phyloP scores from a whole-genome alignment of 2,113 vertebrate species.

The Rafetus swinhoei region DNA sequence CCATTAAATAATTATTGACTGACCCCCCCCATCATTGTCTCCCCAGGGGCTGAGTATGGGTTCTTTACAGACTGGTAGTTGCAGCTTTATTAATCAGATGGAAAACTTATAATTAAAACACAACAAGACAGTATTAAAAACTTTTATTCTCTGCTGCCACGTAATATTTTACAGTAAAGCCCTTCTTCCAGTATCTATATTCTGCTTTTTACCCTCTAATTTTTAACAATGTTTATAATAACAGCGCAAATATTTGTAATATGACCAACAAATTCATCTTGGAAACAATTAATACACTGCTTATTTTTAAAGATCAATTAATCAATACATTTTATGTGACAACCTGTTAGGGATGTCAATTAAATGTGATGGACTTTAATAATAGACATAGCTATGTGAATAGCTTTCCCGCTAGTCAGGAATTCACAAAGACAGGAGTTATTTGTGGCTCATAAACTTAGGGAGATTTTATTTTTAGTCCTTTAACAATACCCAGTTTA shows the following conservation, averaged over 20 bases:
- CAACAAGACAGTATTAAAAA: neutral
- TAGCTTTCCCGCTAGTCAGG: conserved; percentile 17
- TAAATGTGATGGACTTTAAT: conserved; percentile 22
- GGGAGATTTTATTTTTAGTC: neutral
- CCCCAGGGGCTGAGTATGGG: neutral
- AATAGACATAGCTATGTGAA: conserved; percentile 21
- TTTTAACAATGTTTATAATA: neutral
- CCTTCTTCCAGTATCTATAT: neutral
- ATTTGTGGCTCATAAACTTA: neutral
- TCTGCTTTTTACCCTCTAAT: neutral
- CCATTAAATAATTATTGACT: neutral
- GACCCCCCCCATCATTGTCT: neutral
- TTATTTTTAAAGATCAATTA: conserved; percentile 47
- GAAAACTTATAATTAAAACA: neutral
- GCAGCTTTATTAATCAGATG: neutral
- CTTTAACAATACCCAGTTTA: neutral
- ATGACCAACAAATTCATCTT: neutral
- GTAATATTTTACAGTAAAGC: neutral
- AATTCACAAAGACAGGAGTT: neutral
- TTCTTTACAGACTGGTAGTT: neutral
- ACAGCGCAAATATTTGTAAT: neutral
- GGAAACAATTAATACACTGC: neutral
- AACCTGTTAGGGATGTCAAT: conserved; percentile 28
- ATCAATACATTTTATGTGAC: conserved; percentile 17
- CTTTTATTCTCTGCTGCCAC: neutral